A percentile compares a stretch with the other conserved stretches of the same genome.
Conservation (phyloP, 2,113 vertebrate genomes). For the Euleptes europaea region DNA sequence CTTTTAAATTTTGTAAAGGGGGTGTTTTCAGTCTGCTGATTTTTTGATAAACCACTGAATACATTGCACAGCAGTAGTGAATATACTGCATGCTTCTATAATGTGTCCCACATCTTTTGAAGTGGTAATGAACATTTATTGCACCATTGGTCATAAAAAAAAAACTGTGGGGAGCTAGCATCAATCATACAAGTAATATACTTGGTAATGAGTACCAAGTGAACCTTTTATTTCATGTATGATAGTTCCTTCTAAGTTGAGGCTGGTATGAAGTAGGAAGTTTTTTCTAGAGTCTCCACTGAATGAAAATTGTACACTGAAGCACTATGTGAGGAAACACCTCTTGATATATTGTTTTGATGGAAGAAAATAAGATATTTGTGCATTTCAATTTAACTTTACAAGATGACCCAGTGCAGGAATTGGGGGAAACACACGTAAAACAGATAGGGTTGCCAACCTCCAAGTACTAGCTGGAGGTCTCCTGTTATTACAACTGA, state of each 20-base stretch:
- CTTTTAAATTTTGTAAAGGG: neutral
- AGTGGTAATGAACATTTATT: neutral
- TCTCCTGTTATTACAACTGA: no score
- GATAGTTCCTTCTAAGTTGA: no score
- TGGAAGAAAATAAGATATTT: neutral
- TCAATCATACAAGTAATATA: neutral
- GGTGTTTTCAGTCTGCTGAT: neutral
- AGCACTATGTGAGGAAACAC: neutral
- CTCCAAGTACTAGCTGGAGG: no score
- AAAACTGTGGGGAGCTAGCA: no score
- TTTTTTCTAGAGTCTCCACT: no score
- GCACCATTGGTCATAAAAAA: neutral
- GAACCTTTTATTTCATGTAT: no score
- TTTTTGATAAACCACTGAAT: neutral
- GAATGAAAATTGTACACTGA: no score
- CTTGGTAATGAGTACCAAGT: neutral
- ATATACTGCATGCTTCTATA: neutral
- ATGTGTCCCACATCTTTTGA: neutral
- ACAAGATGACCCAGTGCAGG: neutral
- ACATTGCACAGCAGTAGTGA: neutral
- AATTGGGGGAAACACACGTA: neutral
- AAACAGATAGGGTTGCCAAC: no score
- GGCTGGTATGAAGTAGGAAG: no score
- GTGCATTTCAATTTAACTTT: neutral
- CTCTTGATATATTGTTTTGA: neutral